phyloP scores from a whole-genome alignment of 2,797 vertebrate species.

The Chrosomus eos region DNA sequence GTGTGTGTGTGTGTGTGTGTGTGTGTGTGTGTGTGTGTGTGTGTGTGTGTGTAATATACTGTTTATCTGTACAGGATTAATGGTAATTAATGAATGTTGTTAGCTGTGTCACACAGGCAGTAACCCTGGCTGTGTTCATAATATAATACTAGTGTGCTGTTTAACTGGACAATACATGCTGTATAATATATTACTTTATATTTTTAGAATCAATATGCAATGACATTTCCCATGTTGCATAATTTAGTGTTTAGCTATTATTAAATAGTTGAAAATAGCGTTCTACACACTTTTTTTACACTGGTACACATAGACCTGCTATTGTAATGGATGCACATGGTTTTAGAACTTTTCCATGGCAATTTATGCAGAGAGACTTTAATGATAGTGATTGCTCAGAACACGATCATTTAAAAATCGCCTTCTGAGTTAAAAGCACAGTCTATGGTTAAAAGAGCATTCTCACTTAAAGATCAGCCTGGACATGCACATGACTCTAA shows the following conservation, averaged over 20 bases:
- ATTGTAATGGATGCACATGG: not conserved
- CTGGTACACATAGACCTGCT: too few species aligned
- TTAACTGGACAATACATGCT: not conserved
- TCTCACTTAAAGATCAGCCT: not conserved
- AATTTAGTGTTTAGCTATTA: not conserved
- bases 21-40: not conserved
- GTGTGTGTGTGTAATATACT: not conserved
- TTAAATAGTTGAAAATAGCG: too few species aligned
- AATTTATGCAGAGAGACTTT: not conserved
- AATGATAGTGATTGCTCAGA: not conserved
- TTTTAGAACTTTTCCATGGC: not conserved
- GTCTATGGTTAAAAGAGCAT: not conserved
- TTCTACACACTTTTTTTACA: too few species aligned
- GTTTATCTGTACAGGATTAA: conserved; percentile 12
- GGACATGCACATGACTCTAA: not conserved
- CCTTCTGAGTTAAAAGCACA: not conserved
- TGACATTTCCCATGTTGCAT: not conserved
- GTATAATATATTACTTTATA: not conserved
- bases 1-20: not conserved
- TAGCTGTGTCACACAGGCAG: not conserved
- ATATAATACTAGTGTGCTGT: not conserved
- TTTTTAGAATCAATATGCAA: not conserved
- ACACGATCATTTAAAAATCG: not conserved
- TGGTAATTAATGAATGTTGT: conserved; percentile 13
- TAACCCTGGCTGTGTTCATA: not conserved